Base-by-base conservation (phyloP, 2,113 vertebrate species). In the Malurus cyaneus region DNA sequence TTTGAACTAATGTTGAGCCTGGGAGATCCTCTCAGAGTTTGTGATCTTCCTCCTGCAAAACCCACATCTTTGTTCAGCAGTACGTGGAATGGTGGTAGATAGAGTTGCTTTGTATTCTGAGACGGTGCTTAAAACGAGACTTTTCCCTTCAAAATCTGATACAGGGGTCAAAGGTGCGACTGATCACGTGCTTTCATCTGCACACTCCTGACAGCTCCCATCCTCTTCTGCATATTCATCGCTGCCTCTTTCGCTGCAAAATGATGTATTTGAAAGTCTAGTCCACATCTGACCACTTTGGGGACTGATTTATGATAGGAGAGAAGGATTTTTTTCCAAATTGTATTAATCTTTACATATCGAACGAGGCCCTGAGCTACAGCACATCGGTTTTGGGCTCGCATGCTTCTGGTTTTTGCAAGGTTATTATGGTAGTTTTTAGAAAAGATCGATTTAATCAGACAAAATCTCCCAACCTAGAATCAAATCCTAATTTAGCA, bases 211-310 rank as follows among this genome's bases (percentile, higher is more conserved):
- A 91, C 96, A 95, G 95, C 86, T 94, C 64, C 79, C 57, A 20
- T 93, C 84, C 82, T 88, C 91, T 93, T 95, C 92, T 91, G 91
- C 88, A 90, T 95, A 94, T 96, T 96, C 94, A 96, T 96, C 1
- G 5, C 92, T 2, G 20, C 60, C 69, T 85, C 87, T 89, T 94
- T 91, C 79, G 16, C 79, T 83, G 71, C 73, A 91, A 93, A 97
- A 92, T 81, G 73, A 92, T 93, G 80, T 85, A 89, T 82, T 95
- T 95, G 92, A 90, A 95, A 97, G 87, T 96, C 94, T 91, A 24
- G 66, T 92, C 94, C 49, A 26, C 79, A 77, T 95, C 92, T 90
- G 92, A 91, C 71, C 94, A 86, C 93, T 95, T 93, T 92, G 88
- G 82, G 82, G 85, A 86, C 88, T 94, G 94, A 77, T 95, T 95